phyloP scores from a whole-genome alignment of 2,113 vertebrate species.

The Cynopterus brachyotis region DNA sequence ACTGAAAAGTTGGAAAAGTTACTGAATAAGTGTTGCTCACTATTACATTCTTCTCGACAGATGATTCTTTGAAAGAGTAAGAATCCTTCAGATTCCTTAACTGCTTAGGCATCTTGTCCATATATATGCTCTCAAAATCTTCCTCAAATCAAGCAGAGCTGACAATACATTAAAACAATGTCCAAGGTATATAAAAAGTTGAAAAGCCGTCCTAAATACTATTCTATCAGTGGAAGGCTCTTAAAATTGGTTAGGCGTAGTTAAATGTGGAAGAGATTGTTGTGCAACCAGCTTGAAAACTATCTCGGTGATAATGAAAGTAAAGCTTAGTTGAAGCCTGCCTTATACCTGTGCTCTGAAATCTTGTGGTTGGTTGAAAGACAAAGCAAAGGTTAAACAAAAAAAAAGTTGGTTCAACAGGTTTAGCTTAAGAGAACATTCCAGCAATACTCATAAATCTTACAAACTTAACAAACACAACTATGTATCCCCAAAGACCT shows the following conservation, averaged over 20 bases:
- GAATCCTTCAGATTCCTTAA: too few species aligned
- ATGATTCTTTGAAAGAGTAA: neutral
- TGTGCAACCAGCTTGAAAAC: neutral
- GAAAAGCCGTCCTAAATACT: constrained; percentile 25
- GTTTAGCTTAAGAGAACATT: neutral
- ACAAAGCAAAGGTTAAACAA: neutral
- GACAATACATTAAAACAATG: constrained; percentile 17
- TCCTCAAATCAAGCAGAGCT: neutral
- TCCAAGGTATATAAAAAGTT: neutral
- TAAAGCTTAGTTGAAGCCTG: constrained; percentile 8
- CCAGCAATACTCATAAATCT: neutral
- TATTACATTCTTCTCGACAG: neutral
- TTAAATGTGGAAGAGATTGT: neutral
- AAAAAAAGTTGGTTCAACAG: neutral
- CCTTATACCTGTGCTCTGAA: constrained; percentile 18
- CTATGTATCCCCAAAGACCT: neutral
- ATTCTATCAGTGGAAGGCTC: neutral
- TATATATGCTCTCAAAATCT: neutral
- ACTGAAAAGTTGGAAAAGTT: neutral
- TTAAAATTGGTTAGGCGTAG: neutral
- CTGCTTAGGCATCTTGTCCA: neutral
- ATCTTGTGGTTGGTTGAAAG: neutral
- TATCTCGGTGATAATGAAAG: neutral
- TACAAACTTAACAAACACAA: constrained; percentile 6
- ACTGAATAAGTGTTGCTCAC: neutral